Base-by-base conservation (phyloP, 2,888 invertebrate genomes). In the Tetranychus truncatus region DNA sequence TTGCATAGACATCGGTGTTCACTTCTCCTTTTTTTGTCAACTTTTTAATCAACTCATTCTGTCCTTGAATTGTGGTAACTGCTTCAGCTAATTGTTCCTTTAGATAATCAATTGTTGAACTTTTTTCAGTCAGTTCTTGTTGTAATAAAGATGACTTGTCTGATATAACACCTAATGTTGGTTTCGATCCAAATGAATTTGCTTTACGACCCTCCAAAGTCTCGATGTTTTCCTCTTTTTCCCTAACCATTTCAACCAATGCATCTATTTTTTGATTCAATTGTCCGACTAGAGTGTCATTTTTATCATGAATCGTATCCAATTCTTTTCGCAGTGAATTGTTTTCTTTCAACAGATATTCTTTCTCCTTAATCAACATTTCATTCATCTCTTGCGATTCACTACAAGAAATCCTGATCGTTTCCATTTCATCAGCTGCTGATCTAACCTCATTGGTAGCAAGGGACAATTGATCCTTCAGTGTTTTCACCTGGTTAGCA, bases 331-430 rank as follows among this genome's bases (percentile, higher is more conserved):
- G 4, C 8, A 15, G 1, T 15, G 34, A 73, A 8, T 65, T 45
- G 44, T 75, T 75, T 72, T 72, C 45, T 18, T 46, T 72, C 11
- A 24, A 9, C n/a, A 24, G 8, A 34, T 73, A 73, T 65, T 65
- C 73, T 73, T 75, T 75, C 15, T 75, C 75, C 15, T 73, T 74
- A n/a, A 74, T 20, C 24, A 77, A 73, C 6, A 44, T 71, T 55
- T 76, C 74, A 71, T 77, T 77, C 9, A 77, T 66, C 65, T 66
- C 71, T 45, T 75, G 66, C 24, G 74, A 44, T 66, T 76, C 74
- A 9, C 20, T 46, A 4, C 76, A 72, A 46, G 74, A 72, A 69
- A 71, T 24, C n/a, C 45, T 65, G 15, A 77, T 21, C 67, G 66
- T 74, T 74, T 75, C 34, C 65, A 66, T 66, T 74, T 66, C 73